phyloP scores from a whole-genome alignment of 2,888 invertebrate species.

The Pyrrhia umbra region DNA sequence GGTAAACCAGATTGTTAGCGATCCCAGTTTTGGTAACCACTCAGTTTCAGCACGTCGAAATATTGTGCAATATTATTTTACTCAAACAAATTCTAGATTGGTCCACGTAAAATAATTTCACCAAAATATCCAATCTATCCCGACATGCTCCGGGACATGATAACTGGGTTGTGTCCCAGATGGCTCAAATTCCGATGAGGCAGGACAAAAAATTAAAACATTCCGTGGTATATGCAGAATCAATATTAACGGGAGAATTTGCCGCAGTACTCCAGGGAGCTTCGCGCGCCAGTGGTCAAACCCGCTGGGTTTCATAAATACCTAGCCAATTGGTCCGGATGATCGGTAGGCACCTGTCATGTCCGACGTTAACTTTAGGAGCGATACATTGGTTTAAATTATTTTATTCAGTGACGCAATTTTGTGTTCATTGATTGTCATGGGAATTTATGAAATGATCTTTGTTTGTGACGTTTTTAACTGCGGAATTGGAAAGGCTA shows the following conservation, averaged over 20 bases:
- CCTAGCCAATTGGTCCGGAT: slow-evolving; percentile 57
- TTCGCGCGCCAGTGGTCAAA: slow-evolving; percentile 57
- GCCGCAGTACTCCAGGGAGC: slow-evolving; percentile 59
- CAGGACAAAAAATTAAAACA: slow-evolving; percentile 69
- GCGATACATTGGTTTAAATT: slow-evolving; percentile 29
- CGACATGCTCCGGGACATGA: slow-evolving; percentile 41
- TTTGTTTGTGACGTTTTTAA: slow-evolving; percentile 37
- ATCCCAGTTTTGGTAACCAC: slow-evolving; percentile 26
- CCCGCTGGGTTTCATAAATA: slow-evolving; percentile 56
- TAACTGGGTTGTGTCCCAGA: slow-evolving; percentile 46
- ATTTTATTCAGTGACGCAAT: slow-evolving; percentile 39
- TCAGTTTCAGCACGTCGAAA: slow-evolving; percentile 36
- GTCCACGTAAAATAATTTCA: slow-evolving; percentile 29
- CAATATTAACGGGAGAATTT: slow-evolving; percentile 68
- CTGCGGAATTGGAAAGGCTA: slow-evolving; percentile 3
- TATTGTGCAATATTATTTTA: slow-evolving; percentile 35
- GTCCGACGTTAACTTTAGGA: slow-evolving; percentile 39
- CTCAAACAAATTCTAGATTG: slow-evolving; percentile 33
- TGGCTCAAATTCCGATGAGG: slow-evolving; percentile 57
- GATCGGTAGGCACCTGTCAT: slow-evolving; percentile 45
- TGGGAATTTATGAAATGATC: slow-evolving; percentile 14
- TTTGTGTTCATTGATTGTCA: slow-evolving; percentile 24
- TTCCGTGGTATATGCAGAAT: slow-evolving; percentile 66
- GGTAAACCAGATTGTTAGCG: slow-evolving; percentile 12
- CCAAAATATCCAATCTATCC: slow-evolving; percentile 46